phyloP scores from a whole-genome alignment of 2,113 vertebrate genomes.

The Heloderma charlesbogerti region DNA sequence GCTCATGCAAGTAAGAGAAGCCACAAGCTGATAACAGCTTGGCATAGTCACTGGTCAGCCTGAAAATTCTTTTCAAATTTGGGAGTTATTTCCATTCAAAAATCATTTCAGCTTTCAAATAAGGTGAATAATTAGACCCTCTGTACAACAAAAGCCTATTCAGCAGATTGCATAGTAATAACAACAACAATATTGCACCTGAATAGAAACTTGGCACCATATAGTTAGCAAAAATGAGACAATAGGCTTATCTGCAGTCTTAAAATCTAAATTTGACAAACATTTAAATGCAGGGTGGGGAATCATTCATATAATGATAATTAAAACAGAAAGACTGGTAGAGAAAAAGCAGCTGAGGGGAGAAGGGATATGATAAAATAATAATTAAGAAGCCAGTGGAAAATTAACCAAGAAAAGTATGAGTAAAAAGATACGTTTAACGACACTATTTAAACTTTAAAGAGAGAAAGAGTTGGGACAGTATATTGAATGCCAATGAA shows the following conservation, averaged over 20 bases:
- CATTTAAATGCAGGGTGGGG: too few species aligned
- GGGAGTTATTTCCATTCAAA: too few species aligned
- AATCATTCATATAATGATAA: not conserved
- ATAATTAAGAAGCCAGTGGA: not conserved
- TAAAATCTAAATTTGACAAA: not conserved
- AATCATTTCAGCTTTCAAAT: too few species aligned
- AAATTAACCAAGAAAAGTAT: not conserved
- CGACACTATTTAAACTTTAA: not conserved
- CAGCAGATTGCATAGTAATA: not conserved
- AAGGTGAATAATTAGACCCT: not conserved
- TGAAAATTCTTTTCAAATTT: too few species aligned
- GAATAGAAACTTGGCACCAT: not conserved
- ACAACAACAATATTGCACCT: too few species aligned
- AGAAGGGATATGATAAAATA: not conserved
- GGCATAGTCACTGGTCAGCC: too few species aligned
- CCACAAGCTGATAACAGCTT: too few species aligned
- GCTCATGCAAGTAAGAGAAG: too few species aligned
- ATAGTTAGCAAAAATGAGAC: not conserved
- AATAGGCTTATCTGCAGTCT: not conserved
- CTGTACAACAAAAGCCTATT: not conserved
- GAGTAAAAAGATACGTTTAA: not conserved
- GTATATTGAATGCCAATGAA: not conserved
- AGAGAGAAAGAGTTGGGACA: not conserved
- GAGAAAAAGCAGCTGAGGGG: not conserved
- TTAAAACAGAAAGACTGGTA: not conserved